phyloP scores from a whole-genome alignment of 2,113 vertebrate species.

The Agelaius tricolor region DNA sequence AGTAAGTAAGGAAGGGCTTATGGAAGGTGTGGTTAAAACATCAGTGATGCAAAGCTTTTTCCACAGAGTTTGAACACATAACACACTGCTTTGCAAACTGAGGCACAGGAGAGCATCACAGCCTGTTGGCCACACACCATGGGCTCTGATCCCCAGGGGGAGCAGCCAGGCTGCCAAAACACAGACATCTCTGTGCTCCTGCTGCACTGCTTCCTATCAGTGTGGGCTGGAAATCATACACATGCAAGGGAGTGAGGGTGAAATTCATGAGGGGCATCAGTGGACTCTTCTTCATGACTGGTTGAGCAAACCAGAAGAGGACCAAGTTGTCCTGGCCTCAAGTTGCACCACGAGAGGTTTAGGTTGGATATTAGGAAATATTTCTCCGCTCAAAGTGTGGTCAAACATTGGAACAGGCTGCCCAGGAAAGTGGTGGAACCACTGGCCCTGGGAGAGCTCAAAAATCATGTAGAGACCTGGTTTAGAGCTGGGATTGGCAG shows the following conservation, averaged over 20 bases:
- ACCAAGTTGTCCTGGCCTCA: background rate
- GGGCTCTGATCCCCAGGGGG: background rate
- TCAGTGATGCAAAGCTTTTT: slow-evolving; percentile 29
- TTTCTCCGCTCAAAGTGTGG: background rate
- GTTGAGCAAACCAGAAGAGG: background rate
- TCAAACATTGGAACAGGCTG: background rate
- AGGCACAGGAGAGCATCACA: background rate
- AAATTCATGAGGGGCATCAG: background rate
- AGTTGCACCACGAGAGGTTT: background rate
- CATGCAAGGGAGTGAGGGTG: background rate
- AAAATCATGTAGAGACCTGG: background rate
- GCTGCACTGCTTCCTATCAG: background rate
- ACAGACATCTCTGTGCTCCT: background rate
- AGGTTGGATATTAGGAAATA: background rate
- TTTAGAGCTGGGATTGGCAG: background rate
- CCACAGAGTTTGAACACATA: background rate
- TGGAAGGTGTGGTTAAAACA: background rate
- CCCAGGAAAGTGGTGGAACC: background rate
- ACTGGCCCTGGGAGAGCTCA: background rate
- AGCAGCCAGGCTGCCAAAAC: background rate
- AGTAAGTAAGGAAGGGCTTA: background rate
- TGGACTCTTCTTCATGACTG: background rate
- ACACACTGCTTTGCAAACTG: background rate
- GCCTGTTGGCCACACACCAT: background rate
- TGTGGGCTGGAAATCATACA: background rate